Conservation (phyloP, 2,797 vertebrate genomes). For the Characodon lateralis region DNA sequence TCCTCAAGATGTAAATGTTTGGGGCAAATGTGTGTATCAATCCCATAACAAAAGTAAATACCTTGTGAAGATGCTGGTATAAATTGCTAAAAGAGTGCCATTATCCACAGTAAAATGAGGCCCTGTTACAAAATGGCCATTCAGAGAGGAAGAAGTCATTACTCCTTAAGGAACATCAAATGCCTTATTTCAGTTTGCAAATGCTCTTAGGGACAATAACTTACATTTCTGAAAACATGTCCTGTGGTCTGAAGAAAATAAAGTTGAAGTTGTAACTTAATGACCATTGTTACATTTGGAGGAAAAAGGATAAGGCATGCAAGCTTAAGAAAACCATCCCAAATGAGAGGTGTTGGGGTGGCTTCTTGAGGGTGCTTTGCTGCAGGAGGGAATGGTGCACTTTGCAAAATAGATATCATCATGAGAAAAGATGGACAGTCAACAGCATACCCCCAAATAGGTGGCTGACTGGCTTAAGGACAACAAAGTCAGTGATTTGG, state of each 20-base stretch:
- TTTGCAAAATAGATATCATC: background rate
- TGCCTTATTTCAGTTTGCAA: background rate
- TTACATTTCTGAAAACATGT: background rate
- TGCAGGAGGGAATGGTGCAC: background rate
- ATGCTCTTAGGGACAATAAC: background rate
- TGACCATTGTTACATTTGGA: background rate
- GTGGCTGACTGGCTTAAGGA: background rate
- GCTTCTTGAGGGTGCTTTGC: background rate
- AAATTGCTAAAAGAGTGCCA: background rate
- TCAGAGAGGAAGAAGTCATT: background rate
- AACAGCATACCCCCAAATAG: background rate
- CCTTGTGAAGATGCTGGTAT: background rate
- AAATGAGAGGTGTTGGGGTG: background rate
- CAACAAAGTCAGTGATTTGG: background rate
- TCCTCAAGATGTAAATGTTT: background rate
- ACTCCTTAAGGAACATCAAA: background rate
- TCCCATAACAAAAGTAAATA: background rate
- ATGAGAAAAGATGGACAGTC: background rate
- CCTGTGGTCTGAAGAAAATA: background rate
- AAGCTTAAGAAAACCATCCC: background rate
- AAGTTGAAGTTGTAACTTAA: background rate
- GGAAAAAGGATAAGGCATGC: background rate
- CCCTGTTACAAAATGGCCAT: background rate
- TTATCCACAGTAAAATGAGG: background rate
- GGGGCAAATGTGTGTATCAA: background rate